Conservation (phyloP, 2,113 vertebrate species). For the Eulemur rufifrons region DNA sequence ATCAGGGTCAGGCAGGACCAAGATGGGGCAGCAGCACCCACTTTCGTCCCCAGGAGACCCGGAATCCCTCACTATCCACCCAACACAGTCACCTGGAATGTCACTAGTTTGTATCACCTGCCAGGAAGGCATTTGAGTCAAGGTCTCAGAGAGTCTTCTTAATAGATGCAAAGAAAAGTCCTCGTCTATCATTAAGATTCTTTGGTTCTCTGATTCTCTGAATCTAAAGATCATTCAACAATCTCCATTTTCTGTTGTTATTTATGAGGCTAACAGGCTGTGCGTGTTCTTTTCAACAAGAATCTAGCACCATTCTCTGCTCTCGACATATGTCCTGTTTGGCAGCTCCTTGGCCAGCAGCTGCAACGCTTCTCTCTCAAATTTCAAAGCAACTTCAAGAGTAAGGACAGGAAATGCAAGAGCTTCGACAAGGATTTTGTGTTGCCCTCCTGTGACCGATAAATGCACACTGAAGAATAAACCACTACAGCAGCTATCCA, state of each 20-base stretch:
- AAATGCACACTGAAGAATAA: not conserved
- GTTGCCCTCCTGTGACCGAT: not conserved
- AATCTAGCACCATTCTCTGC: constrained; percentile 38
- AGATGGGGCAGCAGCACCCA: too few relatives aligned
- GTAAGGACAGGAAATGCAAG: constrained; percentile 52
- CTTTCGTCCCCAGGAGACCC: too few relatives aligned
- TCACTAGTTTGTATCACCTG: not conserved
- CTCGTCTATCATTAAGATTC: not conserved
- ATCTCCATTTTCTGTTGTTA: not conserved
- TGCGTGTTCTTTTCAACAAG: not conserved
- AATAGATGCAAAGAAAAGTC: not conserved
- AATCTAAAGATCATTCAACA: not conserved
- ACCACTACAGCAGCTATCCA: not conserved
- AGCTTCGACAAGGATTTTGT: not conserved
- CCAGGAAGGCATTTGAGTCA: not conserved
- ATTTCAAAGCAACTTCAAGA: constrained; percentile 67
- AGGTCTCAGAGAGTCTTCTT: not conserved
- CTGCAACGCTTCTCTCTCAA: constrained; percentile 57
- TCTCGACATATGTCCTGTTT: not conserved
- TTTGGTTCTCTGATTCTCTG: not conserved
- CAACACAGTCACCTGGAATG: not conserved
- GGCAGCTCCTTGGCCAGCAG: constrained; percentile 13
- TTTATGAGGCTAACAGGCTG: not conserved
- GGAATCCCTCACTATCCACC: too few relatives aligned
- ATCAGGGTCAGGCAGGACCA: too few relatives aligned